Conservation (phyloP, 2,888 invertebrate genomes). For the Hymenopus coronatus region DNA sequence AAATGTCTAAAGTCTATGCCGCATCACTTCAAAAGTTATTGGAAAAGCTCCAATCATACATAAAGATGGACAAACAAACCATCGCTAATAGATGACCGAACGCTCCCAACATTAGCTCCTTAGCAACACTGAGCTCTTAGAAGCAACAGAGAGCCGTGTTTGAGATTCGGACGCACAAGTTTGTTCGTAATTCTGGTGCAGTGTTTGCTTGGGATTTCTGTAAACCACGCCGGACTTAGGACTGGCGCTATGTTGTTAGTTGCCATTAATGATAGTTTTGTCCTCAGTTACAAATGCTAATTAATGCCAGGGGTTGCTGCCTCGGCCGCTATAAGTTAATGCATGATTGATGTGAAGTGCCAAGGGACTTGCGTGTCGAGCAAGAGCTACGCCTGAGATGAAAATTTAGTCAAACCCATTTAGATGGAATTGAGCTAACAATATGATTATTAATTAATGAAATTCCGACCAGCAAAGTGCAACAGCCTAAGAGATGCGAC, state of each 20-base stretch:
- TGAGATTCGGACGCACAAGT: background rate
- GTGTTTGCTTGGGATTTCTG: background rate
- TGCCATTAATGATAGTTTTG: background rate
- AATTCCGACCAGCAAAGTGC: background rate
- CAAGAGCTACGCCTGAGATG: background rate
- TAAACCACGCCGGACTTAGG: background rate
- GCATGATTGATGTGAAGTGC: conserved; percentile 6
- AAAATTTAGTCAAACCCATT: conserved; percentile 1
- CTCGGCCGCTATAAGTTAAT: conserved; percentile 1
- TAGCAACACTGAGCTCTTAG: background rate
- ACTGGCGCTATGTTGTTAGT: background rate
- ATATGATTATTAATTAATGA: conserved; percentile 5
- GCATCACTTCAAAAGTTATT: too few species aligned
- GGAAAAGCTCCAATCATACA: too few species aligned
- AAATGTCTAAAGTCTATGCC: too few species aligned
- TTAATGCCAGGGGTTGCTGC: background rate
- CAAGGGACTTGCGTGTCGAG: background rate
- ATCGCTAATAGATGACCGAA: too few species aligned
- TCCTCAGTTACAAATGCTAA: background rate
- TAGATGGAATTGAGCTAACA: background rate
- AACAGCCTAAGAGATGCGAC: background rate
- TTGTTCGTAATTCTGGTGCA: background rate
- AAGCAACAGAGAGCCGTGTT: background rate
- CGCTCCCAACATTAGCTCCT: too few species aligned
- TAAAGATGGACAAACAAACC: too few species aligned